Base-by-base conservation (phyloP, 1,140 invertebrate genomes). In the Mesaphorura yosii region DNA sequence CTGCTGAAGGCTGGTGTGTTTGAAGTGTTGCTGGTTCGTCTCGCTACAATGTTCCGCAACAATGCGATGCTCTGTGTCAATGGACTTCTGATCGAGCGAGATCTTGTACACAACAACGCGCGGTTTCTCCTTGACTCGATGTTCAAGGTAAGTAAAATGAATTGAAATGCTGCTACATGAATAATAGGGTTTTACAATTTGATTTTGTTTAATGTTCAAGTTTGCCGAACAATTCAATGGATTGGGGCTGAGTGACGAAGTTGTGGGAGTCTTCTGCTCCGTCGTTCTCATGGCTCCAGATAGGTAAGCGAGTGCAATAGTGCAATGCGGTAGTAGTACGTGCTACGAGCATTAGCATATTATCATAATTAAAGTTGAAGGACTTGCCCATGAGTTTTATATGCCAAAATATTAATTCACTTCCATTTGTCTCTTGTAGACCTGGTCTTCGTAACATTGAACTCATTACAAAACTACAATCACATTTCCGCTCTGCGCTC, bases 1-100 rank as follows among this genome's bases (percentile, higher is more conserved):
- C 75, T 98, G 26, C 77, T 98, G 50, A 97, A 97, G 73, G 91
- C 88, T 49, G 89, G 89, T 20, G 86, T 94, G 10, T 94, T 94
- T 68, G 90, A 94, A 72, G 88, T 92, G 40, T 72, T 95, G 4
- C 82, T 94, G 55, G 88, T 95, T 64, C 79, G 90, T 48, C 72
- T 95, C 48, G 89, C 90, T 55, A 89, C 88, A 73, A 89, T 94
- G 86, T 93, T 92, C 67, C 86, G 92, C 25, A 57, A 57, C 61
- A 86, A 87, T 71, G 85, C 83, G 67, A 89, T 93, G 78, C 84
- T 93, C 59, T 93, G 88, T 69, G 75, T 93, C 45, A 92, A 93
- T 65, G 88, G 88, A 42, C 86, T 91, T 70, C 81, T 93, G 59
- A 78, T 92, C 66, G 84, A 88, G 64, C 77, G 86, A 44, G 88